Base-by-base conservation (phyloP, 1,140 invertebrate genomes). In the Drosophila pectinifera region DNA sequence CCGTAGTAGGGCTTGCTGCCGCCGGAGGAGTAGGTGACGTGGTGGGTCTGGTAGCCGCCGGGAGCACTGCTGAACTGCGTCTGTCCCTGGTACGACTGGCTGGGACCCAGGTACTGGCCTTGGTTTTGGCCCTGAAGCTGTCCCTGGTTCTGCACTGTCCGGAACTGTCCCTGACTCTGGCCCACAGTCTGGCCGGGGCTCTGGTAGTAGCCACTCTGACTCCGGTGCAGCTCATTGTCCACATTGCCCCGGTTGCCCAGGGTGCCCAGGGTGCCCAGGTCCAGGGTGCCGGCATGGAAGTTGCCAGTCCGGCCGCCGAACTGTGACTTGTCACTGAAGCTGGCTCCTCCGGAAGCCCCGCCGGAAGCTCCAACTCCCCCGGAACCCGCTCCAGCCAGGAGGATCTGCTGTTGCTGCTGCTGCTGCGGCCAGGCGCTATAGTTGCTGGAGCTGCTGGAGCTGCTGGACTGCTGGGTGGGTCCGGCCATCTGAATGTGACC, bases 1-100 rank as follows among this genome's bases (percentile, higher is more conserved):
- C 91, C 91, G 26, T 92, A 92, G 46, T 92, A 92, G 4, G 91
- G 91, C 36, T 91, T 92, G 42, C 56, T 57, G 59, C 74, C 70
- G 0, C 74, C 70, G 0, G 80, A 70, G 34, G 78, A 73, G 14
- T 85, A 84, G 14, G 63, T 67, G 8, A 68, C 62, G 26, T 72
- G 63, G 59, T 67, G 63, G 14, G 61, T 63, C 38, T 61, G 88
- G 38, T 70, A 70, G 20, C 68, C 68, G 0, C 68, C 65, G n/a
- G 68, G 68, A 2, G 34, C 16, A 28, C 20, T 62, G 54, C 64
- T 67, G 36, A 59, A 55, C n/a, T 43, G 49, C 11, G 73, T 80
- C 38, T 81, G 78, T 26, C 41, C 55, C 24, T 64, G 79, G 5
- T 64, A 68, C 24, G 20, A 70, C n/a, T 38, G 72, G 14, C 56